phyloP scores from a whole-genome alignment of 2,797 vertebrate genomes.

The Adelosebastes latens region DNA sequence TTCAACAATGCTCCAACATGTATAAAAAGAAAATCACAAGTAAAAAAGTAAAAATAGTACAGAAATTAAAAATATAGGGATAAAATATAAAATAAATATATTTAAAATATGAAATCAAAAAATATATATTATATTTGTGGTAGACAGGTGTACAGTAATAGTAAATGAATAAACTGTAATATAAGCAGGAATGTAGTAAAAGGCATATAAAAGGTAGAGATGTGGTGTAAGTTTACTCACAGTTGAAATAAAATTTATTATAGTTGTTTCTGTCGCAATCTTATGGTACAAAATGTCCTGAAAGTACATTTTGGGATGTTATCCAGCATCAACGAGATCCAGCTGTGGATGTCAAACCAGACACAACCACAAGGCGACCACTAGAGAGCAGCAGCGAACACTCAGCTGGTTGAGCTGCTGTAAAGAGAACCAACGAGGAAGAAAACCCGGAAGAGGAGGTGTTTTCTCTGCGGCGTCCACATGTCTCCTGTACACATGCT shows the following conservation, averaged over 20 bases:
- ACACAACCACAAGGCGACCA: neutral
- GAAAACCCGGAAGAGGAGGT: constrained; percentile 29
- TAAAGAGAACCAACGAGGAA: neutral
- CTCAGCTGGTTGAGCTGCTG: neutral
- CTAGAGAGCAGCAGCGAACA: neutral
- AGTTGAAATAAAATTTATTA: neutral
- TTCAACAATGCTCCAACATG: neutral
- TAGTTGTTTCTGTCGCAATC: neutral
- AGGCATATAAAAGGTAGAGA: neutral
- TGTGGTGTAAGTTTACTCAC: neutral
- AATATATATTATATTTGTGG: neutral
- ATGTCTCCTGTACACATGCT: constrained; percentile 8
- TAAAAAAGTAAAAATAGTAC: neutral
- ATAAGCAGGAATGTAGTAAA: neutral
- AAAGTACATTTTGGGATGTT: neutral
- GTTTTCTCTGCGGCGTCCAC: neutral
- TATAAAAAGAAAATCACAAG: neutral
- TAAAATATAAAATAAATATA: neutral
- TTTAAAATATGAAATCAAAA: neutral
- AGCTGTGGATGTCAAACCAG: neutral
- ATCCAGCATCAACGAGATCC: neutral
- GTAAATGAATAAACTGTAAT: neutral
- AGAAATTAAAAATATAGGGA: neutral
- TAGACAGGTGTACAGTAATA: neutral
- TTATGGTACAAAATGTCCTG: neutral